Base-by-base conservation (phyloP, 53 echinoderm and acorn worm species). In the Arbacia lixula region DNA sequence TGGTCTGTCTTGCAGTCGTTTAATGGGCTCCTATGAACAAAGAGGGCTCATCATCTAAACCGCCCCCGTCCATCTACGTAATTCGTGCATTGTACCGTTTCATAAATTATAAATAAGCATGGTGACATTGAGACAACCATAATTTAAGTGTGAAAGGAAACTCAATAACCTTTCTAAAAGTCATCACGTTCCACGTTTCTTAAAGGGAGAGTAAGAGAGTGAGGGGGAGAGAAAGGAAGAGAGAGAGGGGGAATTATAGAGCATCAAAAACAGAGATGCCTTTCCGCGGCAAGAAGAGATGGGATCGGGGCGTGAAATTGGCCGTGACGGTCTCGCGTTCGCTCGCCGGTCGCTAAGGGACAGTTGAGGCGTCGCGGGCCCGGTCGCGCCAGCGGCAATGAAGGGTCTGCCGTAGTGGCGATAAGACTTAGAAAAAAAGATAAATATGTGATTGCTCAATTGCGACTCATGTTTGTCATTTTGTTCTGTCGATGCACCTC, bases 261-360 rank as follows among this genome's bases (percentile, higher is more conserved):
- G 12, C 25, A 41, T 35, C 41, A 25, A 69, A 69, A 69, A 41
- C 69, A 69, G 69, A 69, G 40, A n/a, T n/a, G n/a, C n/a, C n/a
- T n/a, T n/a, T n/a, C n/a, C n/a, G n/a, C n/a, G n/a, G n/a, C n/a
- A n/a, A n/a, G n/a, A n/a, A n/a, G n/a, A n/a, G n/a, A n/a, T n/a
- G n/a, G n/a, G n/a, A n/a, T n/a, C n/a, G n/a, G 33, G 50, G 52
- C 33, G 32, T 5, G 32, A 51, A 74, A 74, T 74, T 74, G 22
- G 5, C 74, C 74, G 19, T 74, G 53, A 74, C 74, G 31, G 34
- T 50, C 74, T 52, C 53, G 53, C 51, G 32, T 53, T 53, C 12
- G 74, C 53, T 52, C 53, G 43, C 74, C 53, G 6, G 53, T 43
- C 74, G 74, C 74, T 74, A 31, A 24, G 74, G 74, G 74, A 74